phyloP scores from a whole-genome alignment of 2,888 invertebrate genomes.

The Pterostichus niger region DNA sequence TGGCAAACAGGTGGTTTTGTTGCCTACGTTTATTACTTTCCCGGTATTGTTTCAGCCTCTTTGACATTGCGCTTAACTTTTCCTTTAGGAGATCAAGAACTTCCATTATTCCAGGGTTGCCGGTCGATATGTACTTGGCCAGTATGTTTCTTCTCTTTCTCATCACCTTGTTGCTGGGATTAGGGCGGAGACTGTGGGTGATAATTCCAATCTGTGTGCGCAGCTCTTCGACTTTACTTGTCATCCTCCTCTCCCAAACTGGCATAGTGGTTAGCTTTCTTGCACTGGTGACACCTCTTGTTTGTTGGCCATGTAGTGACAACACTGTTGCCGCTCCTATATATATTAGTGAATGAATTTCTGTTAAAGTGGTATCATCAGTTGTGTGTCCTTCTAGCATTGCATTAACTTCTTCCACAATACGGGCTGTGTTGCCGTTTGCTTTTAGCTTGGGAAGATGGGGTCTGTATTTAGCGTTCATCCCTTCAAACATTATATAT shows the following conservation, averaged over 20 bases:
- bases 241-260: background rate
- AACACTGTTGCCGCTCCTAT: background rate
- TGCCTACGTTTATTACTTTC: background rate
- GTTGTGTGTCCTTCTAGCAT: background rate
- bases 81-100: conserved; percentile 8
- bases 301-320: background rate
- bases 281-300: too few species aligned
- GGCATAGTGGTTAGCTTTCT: background rate
- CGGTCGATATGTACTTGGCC: background rate
- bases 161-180: background rate
- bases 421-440: background rate
- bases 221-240: background rate
- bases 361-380: background rate
- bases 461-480: background rate
- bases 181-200: background rate
- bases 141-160: background rate
- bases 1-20: background rate
- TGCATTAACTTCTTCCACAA: background rate
- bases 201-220: background rate
- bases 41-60: background rate
- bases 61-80: background rate
- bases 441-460: background rate
- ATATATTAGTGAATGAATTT: background rate
- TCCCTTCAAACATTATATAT: background rate
- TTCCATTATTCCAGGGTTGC: conserved; percentile 4